These are phyloP conservation scores for Alloplasta piceator DNA, from an alignment of 2,888 invertebrate species.

Conservation along the genomic window DNA sequence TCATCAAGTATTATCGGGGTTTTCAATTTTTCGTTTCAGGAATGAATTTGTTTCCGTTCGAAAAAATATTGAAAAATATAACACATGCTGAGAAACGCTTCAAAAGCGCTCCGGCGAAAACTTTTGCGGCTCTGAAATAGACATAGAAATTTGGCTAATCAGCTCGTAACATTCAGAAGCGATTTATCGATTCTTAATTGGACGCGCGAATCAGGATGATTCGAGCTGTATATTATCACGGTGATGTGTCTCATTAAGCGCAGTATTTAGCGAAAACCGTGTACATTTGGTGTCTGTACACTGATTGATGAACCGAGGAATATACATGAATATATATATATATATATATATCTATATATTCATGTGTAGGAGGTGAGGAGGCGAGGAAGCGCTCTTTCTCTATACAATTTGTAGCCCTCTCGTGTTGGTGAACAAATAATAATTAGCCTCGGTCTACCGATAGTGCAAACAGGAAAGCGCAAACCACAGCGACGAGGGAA, in stretches of 20 bases:
- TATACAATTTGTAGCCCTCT: not conserved
- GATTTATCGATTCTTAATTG: too few relatives aligned
- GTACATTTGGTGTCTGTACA: slow-evolving; percentile 13
- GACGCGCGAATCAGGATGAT: too few relatives aligned
- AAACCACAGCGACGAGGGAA: not conserved
- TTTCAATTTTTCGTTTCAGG: too few relatives aligned
- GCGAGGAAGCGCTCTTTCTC: too few relatives aligned
- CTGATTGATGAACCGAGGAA: slow-evolving; percentile 41
- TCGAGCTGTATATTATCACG: not conserved
- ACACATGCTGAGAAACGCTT: too few relatives aligned
- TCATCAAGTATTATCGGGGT: too few relatives aligned
- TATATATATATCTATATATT: not conserved
- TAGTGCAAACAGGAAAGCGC: slow-evolving; percentile 35
- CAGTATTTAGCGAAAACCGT: slow-evolving; percentile 19
- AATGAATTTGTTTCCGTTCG: too few relatives aligned
- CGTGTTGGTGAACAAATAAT: slow-evolving; percentile 56
- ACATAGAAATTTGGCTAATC: too few relatives aligned
- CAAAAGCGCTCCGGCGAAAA: too few relatives aligned
- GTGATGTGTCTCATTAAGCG: slow-evolving; percentile 36
- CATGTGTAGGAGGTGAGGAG: not conserved
- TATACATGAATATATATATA: not conserved
- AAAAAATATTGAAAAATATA: too few relatives aligned
- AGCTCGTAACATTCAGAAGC: too few relatives aligned
- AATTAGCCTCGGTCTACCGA: slow-evolving; percentile 50
- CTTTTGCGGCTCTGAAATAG: too few relatives aligned